Evolutionary conservation across 2,113 vertebrate genomes (phyloP).

Genomic region (Xiphias gladius): DNA sequence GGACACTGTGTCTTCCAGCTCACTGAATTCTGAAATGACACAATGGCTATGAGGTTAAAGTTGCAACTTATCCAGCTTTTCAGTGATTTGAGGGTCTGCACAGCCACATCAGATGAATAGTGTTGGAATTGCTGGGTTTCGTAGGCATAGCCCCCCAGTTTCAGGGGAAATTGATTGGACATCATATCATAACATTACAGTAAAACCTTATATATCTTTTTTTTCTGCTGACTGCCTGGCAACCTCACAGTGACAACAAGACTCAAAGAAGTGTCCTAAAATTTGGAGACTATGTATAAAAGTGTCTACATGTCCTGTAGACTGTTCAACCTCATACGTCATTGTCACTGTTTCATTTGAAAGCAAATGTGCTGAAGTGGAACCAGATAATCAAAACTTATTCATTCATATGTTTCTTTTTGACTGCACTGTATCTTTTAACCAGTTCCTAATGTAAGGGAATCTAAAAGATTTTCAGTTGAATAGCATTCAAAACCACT

Average conservation of each 20-base stretch:
- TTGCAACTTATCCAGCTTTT: not conserved
- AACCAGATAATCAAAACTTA: not conserved
- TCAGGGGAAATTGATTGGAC: no score
- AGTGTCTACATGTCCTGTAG: not conserved
- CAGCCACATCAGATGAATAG: not conserved
- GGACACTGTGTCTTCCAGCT: not conserved
- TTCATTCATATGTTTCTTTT: not conserved
- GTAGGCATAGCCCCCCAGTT: no score
- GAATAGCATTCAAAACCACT: not conserved
- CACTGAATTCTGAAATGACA: not conserved
- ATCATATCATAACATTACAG: no score
- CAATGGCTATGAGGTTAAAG: not conserved
- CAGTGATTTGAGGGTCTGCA: not conserved
- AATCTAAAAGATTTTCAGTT: not conserved
- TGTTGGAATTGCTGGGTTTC: no score
- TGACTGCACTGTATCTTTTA: not conserved
- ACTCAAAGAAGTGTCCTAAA: not conserved
- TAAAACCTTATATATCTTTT: not conserved
- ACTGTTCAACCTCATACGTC: not conserved
- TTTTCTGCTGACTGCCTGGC: not conserved
- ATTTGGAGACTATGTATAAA: not conserved
- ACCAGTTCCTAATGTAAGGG: no score
- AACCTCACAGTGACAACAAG: not conserved
- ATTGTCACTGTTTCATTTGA: not conserved
- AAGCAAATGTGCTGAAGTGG: not conserved